Evolutionary conservation across 2,888 invertebrate genomes (phyloP), one percentile per base, ranked within the genome.

Genomic region (Orchesellides sinensis): DNA sequence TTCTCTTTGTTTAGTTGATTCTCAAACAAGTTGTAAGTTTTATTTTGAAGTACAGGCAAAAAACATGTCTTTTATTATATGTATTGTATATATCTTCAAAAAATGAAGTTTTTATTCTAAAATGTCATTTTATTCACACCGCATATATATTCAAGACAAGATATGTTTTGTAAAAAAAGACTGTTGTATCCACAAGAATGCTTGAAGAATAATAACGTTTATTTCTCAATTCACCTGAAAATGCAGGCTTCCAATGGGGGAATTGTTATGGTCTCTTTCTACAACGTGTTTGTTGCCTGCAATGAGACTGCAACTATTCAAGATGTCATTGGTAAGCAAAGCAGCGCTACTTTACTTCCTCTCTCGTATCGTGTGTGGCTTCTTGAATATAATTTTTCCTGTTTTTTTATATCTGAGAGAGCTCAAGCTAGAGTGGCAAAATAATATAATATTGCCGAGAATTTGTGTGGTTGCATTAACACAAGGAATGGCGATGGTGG

Each of bases 251-350:
- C 93, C 89, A 97, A 97, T 90, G 95, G 96, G 59, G 97, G 97
- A 69, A 93, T 97, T 59, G 95, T 97, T 72, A 97, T 97, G 97
- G 94, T 97, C 88, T 96, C 96, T 91, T 97, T 97, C 91, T 96
- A 96, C 91, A 94, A 95, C 68, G 94, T 94, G 90, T 94, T 96
- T 90, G 94, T 97, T 89, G 94, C 95, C 84, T 97, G 97, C 90
- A 94, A 94, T 88, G 94, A 94, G 87, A 92, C 93, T 88, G 95
- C 96, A 49, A 94, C 94, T 3, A 92, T 96, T 88, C 92, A 93
- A 88, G 96, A 96, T 90, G 96, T 97, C 84, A 94, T 96, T 89
- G 94, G 93, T 93, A 89, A 90, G 91, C 90, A 49, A 79, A 75
- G 40, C 72, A 69, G 25, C 70, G 63, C 40, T 61, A 70, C 54